Percentiles rank a stretch among this genome's conserved stretches.
phyloP scores from a whole-genome alignment of 2,113 vertebrate genomes.

The Oreamnos americanus region DNA sequence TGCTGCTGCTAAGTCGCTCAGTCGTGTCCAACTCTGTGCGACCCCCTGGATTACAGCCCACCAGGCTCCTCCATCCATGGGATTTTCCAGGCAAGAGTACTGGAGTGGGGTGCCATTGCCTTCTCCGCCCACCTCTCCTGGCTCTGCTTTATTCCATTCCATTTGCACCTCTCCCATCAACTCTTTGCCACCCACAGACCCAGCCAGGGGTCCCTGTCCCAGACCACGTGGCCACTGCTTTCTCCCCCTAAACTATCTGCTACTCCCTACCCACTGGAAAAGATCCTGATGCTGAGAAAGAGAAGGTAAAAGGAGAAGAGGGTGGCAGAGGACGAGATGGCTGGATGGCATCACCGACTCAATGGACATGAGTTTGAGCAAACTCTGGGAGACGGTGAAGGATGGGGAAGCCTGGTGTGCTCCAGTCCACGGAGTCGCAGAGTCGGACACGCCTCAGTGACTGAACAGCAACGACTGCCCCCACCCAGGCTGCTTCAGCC shows the following conservation, averaged over 20 bases:
- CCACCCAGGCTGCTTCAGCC: neutral
- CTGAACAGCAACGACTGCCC: neutral
- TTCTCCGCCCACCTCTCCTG: neutral
- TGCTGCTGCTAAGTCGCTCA: too few species aligned
- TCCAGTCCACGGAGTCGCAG: neutral
- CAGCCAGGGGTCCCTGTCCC: neutral
- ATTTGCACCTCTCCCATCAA: neutral
- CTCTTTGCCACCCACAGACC: neutral
- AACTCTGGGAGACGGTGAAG: neutral
- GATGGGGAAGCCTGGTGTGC: neutral
- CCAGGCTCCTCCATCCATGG: too few species aligned
- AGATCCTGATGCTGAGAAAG: neutral
- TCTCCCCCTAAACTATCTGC: neutral
- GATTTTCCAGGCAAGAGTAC: too few species aligned
- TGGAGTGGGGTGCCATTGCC: too few species aligned
- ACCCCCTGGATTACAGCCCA: too few species aligned
- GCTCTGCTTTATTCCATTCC: neutral
- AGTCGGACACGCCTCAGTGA: rapidly evolving
- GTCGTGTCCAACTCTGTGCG: too few species aligned
- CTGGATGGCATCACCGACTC: neutral
- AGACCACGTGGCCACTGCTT: too few species aligned
- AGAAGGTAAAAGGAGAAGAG: neutral
- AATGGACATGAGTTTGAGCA: neutral
- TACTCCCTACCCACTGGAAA: neutral
- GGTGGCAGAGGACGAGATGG: neutral